Evolutionary conservation across 2,888 invertebrate genomes (phyloP), one percentile per base, ranked within the genome.

Genomic region (Drosophila monieri): DNA sequence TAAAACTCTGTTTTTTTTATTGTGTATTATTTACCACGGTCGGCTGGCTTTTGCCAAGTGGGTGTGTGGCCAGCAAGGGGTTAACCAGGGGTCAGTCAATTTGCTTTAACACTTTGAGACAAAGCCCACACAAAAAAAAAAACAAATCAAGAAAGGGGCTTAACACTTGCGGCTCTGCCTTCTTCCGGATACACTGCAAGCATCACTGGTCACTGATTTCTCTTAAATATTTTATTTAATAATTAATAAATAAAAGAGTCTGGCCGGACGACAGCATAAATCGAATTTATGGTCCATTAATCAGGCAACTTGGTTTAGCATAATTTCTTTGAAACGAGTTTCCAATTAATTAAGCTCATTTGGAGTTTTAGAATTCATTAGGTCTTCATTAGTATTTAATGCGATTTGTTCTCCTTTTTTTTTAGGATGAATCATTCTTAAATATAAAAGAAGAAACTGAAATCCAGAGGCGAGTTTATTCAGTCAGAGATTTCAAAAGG

Each of bases 61-160:
- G 47, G 52, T 14, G 51, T 41, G 41, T 14, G 27, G n/a, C 10
- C n/a, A 14, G 30, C 23, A 44, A 41, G 32, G 51, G 57, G 66
- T 57, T 51, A 57, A 47, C 39, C 39, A 56, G 46, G 32, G 18
- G 15, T 23, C 68, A 48, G 68, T 51, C 67, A 65, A 65, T 69
- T 69, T 69, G 46, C 68, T 69, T 69, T 67, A 69, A 68, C 68
- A 69, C 68, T 41, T 68, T 37, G 53, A 49, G 44, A 64, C 61
- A 64, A 61, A 37, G 68, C 48, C 9, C 25, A 58, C 52, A 57
- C 58, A 53, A 39, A 67, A 49, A 41, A 37, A 9, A 23, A 23
- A 23, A 23, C 21, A 23, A 3, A 23, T 23, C 21, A 23, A 3
- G 3, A 27, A 27, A 8, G 27, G 27, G 47, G 9, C 14, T 35